These are phyloP conservation scores for Oxyruncus cristatus DNA, from an alignment of 2,113 vertebrate genomes.

Conservation along the genomic window DNA sequence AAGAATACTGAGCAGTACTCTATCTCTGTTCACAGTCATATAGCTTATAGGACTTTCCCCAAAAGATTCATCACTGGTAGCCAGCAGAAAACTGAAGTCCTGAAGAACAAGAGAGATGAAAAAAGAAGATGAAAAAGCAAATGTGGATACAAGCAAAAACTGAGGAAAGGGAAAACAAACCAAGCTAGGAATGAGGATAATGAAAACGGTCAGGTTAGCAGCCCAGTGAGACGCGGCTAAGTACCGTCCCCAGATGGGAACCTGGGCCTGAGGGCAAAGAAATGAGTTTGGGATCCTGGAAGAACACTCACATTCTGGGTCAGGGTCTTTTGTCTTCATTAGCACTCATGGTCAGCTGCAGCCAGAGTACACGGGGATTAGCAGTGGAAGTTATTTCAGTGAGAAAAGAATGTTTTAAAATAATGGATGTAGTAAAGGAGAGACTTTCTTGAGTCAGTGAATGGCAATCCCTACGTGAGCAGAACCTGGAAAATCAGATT, in stretches of 20 bases:
- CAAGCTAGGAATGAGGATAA: constrained; percentile 38
- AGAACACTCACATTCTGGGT: not conserved
- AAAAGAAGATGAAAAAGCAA: not conserved
- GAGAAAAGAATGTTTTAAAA: not conserved
- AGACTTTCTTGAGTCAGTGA: not conserved
- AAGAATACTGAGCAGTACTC: not conserved
- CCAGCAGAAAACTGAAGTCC: not conserved
- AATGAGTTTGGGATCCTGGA: constrained; percentile 18
- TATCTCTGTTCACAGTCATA: not conserved
- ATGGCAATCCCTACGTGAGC: not conserved
- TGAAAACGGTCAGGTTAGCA: not conserved
- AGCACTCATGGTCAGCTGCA: not conserved
- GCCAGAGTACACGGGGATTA: not conserved
- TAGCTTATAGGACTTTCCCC: not conserved
- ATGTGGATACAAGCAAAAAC: not conserved
- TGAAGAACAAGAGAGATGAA: not conserved
- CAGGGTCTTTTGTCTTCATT: not conserved
- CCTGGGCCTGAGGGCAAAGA: constrained; percentile 32
- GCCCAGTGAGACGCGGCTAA: not conserved
- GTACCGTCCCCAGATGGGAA: not conserved
- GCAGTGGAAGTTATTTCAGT: not conserved
- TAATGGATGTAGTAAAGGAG: not conserved
- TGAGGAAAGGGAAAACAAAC: not conserved
- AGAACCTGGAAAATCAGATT: not conserved
- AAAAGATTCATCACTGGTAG: not conserved